Percentiles rank a stretch among this genome's conserved stretches.
Conservation (phyloP, 2,888 invertebrate species). For the Hedychridium roseum region DNA sequence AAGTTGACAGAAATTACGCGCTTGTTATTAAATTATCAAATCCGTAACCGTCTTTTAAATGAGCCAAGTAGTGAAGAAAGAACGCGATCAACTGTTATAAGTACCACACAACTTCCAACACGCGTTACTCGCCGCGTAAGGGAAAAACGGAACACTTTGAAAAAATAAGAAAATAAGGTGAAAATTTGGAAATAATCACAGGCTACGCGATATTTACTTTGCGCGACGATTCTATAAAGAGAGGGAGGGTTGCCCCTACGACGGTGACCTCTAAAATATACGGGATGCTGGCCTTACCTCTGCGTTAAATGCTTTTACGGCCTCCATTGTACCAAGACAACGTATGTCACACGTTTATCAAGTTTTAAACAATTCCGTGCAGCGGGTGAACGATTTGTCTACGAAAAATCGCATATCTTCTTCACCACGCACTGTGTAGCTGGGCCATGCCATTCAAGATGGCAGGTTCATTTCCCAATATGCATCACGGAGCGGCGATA, state of each 20-base stretch:
- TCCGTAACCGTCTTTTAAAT: too few relatives aligned
- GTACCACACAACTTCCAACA: too few relatives aligned
- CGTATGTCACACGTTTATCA: slow-evolving; percentile 24
- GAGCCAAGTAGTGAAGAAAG: too few relatives aligned
- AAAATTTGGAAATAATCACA: too few relatives aligned
- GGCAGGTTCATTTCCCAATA: slow-evolving; percentile 50
- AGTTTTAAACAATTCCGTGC: slow-evolving; percentile 37
- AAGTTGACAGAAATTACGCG: too few relatives aligned
- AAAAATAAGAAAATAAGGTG: too few relatives aligned
- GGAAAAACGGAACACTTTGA: too few relatives aligned
- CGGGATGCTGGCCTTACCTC: slow-evolving; percentile 71
- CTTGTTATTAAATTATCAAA: too few relatives aligned
- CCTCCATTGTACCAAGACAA: slow-evolving; percentile 70
- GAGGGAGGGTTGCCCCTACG: slow-evolving; percentile 43
- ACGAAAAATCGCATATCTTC: slow-evolving; percentile 46
- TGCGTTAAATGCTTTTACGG: slow-evolving; percentile 86
- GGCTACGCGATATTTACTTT: too few relatives aligned
- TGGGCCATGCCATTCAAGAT: slow-evolving; percentile 60
- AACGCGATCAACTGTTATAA: too few relatives aligned
- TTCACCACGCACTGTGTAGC: slow-evolving; percentile 51
- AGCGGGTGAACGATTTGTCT: slow-evolving; percentile 35
- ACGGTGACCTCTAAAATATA: slow-evolving; percentile 45
- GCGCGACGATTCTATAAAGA: slow-evolving; percentile 13
- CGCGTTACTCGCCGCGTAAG: too few relatives aligned
- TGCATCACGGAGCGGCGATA: slow-evolving; percentile 42